Conservation (phyloP, 1,140 invertebrate species). For the Drosophila lacertosa region DNA sequence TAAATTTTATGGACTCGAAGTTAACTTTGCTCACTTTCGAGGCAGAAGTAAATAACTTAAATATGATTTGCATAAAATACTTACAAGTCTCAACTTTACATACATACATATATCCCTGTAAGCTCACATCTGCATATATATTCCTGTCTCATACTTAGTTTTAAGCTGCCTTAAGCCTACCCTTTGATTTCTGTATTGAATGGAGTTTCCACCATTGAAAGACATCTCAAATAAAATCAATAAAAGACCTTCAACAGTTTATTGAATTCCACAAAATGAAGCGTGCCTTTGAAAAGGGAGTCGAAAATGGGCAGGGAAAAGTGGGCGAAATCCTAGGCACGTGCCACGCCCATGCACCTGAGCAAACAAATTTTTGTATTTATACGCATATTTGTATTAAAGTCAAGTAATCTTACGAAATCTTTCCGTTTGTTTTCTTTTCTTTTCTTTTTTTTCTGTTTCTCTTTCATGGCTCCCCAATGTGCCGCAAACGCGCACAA, state of each 20-base stretch:
- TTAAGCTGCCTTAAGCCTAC: constrained; percentile 15
- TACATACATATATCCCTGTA: too few relatives aligned
- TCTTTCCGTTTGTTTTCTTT: constrained; percentile 54
- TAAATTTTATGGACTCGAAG: too few relatives aligned
- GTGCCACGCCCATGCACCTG: constrained; percentile 60
- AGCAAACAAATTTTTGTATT: constrained; percentile 59
- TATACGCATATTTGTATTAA: constrained; percentile 47
- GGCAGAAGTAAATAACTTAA: too few relatives aligned
- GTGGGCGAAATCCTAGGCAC: too few relatives aligned
- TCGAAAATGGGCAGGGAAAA: too few relatives aligned
- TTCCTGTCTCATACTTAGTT: too few relatives aligned
- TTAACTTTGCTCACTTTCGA: too few relatives aligned
- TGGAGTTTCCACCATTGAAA: constrained; percentile 42
- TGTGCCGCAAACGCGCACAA: constrained; percentile 59
- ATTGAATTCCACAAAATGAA: constrained; percentile 49
- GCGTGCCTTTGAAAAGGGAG: too few relatives aligned
- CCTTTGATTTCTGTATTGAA: constrained; percentile 15
- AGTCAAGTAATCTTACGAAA: constrained; percentile 72
- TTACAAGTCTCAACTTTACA: too few relatives aligned
- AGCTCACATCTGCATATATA: too few relatives aligned
- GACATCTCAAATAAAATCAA: constrained; percentile 13
- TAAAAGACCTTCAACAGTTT: constrained; percentile 39
- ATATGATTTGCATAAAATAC: too few relatives aligned
- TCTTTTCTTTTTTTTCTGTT: constrained; percentile 24
- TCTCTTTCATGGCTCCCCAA: constrained; percentile 71